Percentiles rank a stretch among this genome's conserved stretches.
Conservation (phyloP, 2,888 invertebrate genomes). For the Trichopria drosophilae region DNA sequence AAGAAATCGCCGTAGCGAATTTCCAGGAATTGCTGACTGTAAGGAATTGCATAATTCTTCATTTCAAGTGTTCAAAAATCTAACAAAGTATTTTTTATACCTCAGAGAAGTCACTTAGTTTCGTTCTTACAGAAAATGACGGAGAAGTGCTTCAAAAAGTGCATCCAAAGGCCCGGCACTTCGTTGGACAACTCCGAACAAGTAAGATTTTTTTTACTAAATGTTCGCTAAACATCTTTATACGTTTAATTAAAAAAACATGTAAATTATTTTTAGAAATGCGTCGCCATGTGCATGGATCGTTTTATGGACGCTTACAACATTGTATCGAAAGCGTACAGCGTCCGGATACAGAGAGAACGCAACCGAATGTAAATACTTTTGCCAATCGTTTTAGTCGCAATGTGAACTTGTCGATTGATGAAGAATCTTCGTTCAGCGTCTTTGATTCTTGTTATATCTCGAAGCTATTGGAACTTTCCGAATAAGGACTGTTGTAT, state of each 20-base stretch:
- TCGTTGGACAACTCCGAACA: constrained; percentile 85
- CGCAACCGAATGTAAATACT: constrained; percentile 66
- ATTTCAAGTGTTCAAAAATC: constrained; percentile 14
- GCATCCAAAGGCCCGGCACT: constrained; percentile 87
- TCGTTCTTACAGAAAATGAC: constrained; percentile 80
- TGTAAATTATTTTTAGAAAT: constrained; percentile 71
- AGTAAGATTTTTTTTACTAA: constrained; percentile 59
- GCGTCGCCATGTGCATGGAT: constrained; percentile 97
- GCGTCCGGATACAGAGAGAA: constrained; percentile 82
- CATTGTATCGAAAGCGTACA: constrained; percentile 86
- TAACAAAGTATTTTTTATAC: constrained; percentile 2
- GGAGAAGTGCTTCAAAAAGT: constrained; percentile 95
- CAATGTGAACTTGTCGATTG: too few species aligned
- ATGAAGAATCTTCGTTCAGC: too few species aligned
- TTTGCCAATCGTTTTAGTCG: too few species aligned
- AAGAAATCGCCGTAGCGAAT: constrained; percentile 91
- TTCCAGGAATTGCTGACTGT: constrained; percentile 89
- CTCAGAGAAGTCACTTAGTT: constrained; percentile 12
- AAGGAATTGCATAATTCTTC: constrained; percentile 47
- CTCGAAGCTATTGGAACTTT: too few species aligned
- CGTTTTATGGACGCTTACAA: constrained; percentile 97
- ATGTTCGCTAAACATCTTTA: constrained; percentile 17
- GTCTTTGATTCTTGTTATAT: too few species aligned
- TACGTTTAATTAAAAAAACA: constrained; percentile 1
- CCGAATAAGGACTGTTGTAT: too few species aligned